These are phyloP conservation scores for Aphidoletes aphidimyza DNA, from an alignment of 2,888 invertebrate genomes.

Conservation along the genomic window DNA sequence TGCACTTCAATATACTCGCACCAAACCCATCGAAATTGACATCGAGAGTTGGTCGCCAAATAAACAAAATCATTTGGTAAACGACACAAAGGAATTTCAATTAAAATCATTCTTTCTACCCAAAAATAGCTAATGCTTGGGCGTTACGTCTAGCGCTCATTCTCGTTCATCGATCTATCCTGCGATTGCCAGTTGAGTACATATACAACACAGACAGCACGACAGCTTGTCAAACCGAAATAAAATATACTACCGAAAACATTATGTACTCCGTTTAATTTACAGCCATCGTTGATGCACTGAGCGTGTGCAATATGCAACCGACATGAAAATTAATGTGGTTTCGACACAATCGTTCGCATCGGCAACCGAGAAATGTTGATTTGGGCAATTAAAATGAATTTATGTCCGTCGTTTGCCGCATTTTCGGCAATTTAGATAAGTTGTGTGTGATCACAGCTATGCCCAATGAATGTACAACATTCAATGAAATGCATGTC, in stretches of 20 bases:
- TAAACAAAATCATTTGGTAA: background rate
- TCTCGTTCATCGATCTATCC: background rate
- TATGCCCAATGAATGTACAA: background rate
- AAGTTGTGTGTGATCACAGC: background rate
- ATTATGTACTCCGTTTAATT: constrained; percentile 20
- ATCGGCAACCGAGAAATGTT: background rate
- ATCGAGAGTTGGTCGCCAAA: too few species aligned
- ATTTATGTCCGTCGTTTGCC: constrained; percentile 23
- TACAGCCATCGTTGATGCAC: background rate
- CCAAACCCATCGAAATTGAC: background rate
- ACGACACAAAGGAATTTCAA: constrained; percentile 31
- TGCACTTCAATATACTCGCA: background rate
- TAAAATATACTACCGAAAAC: constrained; percentile 22
- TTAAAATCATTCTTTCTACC: constrained; percentile 12
- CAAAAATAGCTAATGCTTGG: constrained; percentile 25
- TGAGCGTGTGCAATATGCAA: background rate
- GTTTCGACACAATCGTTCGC: constrained; percentile 20
- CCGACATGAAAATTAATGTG: constrained; percentile 3
- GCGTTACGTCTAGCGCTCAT: background rate
- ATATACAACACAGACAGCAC: too few species aligned
- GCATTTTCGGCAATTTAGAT: constrained; percentile 41
- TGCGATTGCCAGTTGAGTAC: too few species aligned
- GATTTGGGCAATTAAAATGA: constrained; percentile 48
- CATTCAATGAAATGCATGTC: background rate
- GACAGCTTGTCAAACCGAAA: background rate